Evolutionary conservation across 2,888 invertebrate species (phyloP).

Genomic region (Digitonthophagus gazella): DNA sequence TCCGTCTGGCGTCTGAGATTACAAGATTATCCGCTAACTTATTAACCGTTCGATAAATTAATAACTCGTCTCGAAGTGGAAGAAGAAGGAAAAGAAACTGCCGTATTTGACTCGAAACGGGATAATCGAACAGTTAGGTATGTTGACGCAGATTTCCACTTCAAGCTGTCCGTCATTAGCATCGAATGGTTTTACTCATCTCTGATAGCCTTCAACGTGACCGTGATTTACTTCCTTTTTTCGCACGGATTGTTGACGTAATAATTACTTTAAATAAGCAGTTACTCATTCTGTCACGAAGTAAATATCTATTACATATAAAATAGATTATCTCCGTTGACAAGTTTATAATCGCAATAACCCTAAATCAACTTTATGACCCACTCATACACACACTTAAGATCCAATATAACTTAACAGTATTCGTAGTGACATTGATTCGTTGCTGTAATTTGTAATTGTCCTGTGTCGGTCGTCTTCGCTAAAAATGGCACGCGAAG

Average conservation of each 20-base stretch:
- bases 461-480: background rate
- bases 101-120: background rate
- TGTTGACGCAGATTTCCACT: background rate
- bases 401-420: background rate
- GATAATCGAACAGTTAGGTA: constrained; percentile 6
- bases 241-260: too few species aligned
- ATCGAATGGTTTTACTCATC: background rate
- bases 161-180: background rate
- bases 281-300: background rate
- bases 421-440: background rate
- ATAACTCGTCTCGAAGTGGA: background rate
- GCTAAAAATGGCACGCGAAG: background rate
- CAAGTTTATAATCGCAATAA: background rate
- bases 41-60: background rate
- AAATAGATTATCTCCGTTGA: background rate
- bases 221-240: background rate
- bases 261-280: background rate
- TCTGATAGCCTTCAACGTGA: background rate
- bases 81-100: background rate
- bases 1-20: background rate
- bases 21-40: background rate
- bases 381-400: background rate
- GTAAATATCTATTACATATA: background rate
- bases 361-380: background rate
- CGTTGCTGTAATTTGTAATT: background rate